Evolutionary conservation across 2,888 invertebrate genomes (phyloP), one percentile per base, ranked within the genome.

Genomic region (Parthenolecanium corni): DNA sequence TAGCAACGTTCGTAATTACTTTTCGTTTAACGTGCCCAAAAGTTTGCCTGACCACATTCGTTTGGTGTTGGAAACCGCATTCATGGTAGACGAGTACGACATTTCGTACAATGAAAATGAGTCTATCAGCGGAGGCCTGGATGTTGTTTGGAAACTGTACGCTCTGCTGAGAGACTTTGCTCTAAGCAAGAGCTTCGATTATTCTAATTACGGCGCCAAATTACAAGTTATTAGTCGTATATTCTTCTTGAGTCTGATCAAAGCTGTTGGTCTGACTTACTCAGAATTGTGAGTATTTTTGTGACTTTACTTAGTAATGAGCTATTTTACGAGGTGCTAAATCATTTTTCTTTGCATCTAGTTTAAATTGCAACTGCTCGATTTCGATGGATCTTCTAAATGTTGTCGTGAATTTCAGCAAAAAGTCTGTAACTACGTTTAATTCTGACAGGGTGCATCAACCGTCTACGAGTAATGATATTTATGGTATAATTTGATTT

Each of bases 161-260:
- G 47, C 47, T 16, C 21, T 58, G 38, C 38, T 47, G 49, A 44
- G 58, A 23, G 49, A 58, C 36, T 49, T 47, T 23, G 47, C 36
- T 5, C 38, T 58, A 16, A 49, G 23, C 5, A 58, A 47, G 9
- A 47, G 38, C 21, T 58, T 58, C 23, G 49, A 58, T 23, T 49
- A 38, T 38, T 44, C 47, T 11, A 38, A 58, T 23, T 21, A 23
- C 6, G 58, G 58, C n/a, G 56, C 44, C 16, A 44, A 49, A 16
- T 49, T 58, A 49, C 58, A 58, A 38, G 38, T 49, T 4, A 38
- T 58, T 23, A 46, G 58, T 58, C 47, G 58, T 20, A 46, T 58
- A 14, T 58, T 58, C 11, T 21, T 58, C 5, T 3, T 58, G 23
- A 23, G 25, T 31, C 20, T 58, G 14, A 58, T 58, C 49, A 49